Conservation (phyloP, 2,113 vertebrate species). For the Thryonomys swinderianus region DNA sequence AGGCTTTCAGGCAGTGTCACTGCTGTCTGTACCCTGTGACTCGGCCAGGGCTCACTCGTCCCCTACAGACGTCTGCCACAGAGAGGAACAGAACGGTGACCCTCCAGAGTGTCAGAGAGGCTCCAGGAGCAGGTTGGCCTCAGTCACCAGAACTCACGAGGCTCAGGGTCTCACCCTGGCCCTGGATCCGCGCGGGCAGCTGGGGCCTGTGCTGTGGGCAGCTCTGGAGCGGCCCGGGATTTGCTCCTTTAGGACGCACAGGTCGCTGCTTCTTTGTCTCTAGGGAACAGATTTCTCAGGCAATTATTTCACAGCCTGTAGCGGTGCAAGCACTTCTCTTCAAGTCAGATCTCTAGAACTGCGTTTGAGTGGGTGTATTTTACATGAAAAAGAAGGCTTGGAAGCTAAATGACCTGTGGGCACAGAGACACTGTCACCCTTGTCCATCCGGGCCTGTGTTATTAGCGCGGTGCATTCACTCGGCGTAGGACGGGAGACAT, state of each 20-base stretch:
- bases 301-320: constrained; percentile 85
- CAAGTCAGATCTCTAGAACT: constrained; percentile 72
- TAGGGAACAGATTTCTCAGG: constrained; percentile 74
- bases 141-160: background rate
- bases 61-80: too few species aligned
- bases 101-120: background rate
- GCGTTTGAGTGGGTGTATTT: constrained; percentile 79
- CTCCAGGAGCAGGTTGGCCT: background rate
- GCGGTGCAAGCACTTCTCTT: constrained; percentile 78
- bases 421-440: constrained; percentile 70
- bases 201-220: background rate
- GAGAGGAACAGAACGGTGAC: background rate
- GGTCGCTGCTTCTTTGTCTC: constrained; percentile 53
- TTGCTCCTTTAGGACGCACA: constrained; percentile 48
- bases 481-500: constrained; percentile 69
- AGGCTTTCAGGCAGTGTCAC: background rate
- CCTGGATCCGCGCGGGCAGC: rapidly evolving
- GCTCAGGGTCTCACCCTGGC: background rate
- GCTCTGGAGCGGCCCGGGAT: constrained; percentile 36
- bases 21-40: background rate
- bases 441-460: constrained; percentile 67
- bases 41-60: background rate
- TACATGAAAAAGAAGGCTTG: constrained; percentile 82
- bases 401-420: constrained; percentile 71
- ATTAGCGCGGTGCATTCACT: constrained; percentile 76